Conservation (phyloP, 1,140 invertebrate genomes). For the Drusus annulatus region DNA sequence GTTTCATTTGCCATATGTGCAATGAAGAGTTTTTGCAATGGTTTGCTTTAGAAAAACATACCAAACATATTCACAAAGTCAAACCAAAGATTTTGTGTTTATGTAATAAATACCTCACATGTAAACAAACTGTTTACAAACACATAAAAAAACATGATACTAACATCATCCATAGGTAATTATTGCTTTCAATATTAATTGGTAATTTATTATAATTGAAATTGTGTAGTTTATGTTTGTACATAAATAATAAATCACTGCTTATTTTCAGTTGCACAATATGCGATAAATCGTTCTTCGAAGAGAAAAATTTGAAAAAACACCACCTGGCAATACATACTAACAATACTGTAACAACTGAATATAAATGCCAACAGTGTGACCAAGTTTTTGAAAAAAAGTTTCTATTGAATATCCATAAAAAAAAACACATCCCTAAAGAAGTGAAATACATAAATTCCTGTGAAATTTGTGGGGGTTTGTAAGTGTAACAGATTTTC, state of each 20-base stretch:
- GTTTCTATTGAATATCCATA: constrained; percentile 42
- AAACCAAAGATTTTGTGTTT: constrained; percentile 24
- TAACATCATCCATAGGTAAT: not conserved
- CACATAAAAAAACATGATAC: constrained; percentile 10
- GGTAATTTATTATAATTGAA: too few relatives aligned
- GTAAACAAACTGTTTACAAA: constrained; percentile 1
- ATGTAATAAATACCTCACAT: constrained; percentile 5
- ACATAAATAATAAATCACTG: not conserved
- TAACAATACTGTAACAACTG: not conserved
- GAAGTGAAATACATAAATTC: constrained; percentile 48
- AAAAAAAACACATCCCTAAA: constrained; percentile 51
- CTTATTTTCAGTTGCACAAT: not conserved
- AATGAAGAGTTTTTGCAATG: constrained; percentile 13
- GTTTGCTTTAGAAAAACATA: constrained; percentile 7
- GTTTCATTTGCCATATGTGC: constrained; percentile 9
- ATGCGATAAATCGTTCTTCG: not conserved
- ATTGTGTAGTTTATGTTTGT: too few relatives aligned
- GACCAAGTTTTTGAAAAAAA: constrained; percentile 37
- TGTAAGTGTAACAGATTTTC: constrained; percentile 15
- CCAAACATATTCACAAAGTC: not conserved
- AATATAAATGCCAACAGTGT: constrained; percentile 46
- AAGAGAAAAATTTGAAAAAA: not conserved
- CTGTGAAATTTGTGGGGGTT: constrained; percentile 47
- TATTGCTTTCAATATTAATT: not conserved
- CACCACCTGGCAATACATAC: constrained; percentile 1